Conservation (phyloP, 2,888 invertebrate genomes). For the Conops quadrifasciatus region DNA sequence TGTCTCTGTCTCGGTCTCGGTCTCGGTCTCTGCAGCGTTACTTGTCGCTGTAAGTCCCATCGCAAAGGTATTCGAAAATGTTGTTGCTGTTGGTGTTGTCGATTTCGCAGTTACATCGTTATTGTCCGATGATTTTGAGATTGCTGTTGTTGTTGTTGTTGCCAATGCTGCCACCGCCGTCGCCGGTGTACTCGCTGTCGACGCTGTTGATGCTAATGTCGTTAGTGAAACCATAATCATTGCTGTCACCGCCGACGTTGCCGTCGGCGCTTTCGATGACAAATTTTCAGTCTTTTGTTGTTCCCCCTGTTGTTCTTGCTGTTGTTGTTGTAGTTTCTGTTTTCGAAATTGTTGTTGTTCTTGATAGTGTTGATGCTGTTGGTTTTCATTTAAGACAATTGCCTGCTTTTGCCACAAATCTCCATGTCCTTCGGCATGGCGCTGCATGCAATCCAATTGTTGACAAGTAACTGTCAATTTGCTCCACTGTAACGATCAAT, state of each 20-base stretch:
- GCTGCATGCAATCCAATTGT: constrained; percentile 65
- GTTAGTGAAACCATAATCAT: constrained; percentile 40
- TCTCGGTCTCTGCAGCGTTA: not conserved
- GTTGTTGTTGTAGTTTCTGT: constrained; percentile 40
- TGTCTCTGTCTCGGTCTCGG: constrained; percentile 12
- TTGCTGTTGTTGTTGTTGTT: constrained; percentile 6
- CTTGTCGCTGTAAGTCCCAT: no score
- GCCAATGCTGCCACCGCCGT: constrained; percentile 16
- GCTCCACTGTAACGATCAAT: constrained; percentile 56
- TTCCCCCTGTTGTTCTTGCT: constrained; percentile 45
- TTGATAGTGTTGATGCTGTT: constrained; percentile 45
- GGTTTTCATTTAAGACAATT: constrained; percentile 62
- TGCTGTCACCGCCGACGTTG: constrained; percentile 37
- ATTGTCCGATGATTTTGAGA: not conserved
- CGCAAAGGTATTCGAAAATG: not conserved
- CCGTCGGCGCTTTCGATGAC: constrained; percentile 34
- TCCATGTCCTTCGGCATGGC: constrained; percentile 64
- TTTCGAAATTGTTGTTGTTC: constrained; percentile 47
- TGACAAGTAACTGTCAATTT: constrained; percentile 64
- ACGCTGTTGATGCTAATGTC: constrained; percentile 44
- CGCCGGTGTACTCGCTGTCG: constrained; percentile 34
- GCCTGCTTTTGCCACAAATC: constrained; percentile 66
- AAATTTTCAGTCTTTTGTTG: constrained; percentile 46
- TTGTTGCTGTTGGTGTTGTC: not conserved
- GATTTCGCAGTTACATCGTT: constrained; percentile 12